These are phyloP conservation scores for Eubasilissa splendida DNA, from an alignment of 2,888 invertebrate genomes.

Conservation along the genomic window DNA sequence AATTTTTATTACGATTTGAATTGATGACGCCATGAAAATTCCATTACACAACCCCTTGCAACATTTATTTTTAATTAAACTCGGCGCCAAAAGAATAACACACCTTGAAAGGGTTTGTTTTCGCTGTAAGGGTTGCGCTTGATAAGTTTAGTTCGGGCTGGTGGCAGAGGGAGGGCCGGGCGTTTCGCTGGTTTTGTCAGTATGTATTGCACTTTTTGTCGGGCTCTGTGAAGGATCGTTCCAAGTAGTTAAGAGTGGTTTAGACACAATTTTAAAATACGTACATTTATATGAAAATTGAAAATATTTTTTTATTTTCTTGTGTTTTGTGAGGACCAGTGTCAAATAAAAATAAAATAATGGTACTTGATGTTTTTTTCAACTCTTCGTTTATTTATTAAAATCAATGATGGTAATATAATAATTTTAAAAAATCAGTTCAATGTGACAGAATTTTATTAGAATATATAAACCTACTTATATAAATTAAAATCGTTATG, in stretches of 20 bases:
- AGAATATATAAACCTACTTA: too few species aligned
- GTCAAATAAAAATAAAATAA: too few species aligned
- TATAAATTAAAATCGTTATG: too few species aligned
- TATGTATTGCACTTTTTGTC: conserved; percentile 14
- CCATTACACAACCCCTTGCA: conserved; percentile 32
- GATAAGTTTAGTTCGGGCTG: conserved; percentile 4
- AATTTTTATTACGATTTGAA: conserved; percentile 36
- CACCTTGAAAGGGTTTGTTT: conserved; percentile 43
- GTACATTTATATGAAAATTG: too few species aligned
- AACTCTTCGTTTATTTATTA: too few species aligned
- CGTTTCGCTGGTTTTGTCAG: conserved; percentile 6
- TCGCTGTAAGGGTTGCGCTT: conserved; percentile 20
- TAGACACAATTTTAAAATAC: too few species aligned
- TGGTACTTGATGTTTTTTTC: too few species aligned
- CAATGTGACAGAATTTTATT: too few species aligned
- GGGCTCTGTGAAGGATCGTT: conserved; percentile 1
- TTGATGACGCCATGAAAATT: conserved; percentile 35
- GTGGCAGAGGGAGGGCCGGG: background rate
- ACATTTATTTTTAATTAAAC: conserved; percentile 51
- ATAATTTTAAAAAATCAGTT: too few species aligned
- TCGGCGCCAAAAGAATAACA: conserved; percentile 45
- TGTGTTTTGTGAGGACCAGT: too few species aligned
- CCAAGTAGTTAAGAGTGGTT: background rate
- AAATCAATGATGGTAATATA: too few species aligned
- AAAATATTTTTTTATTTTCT: too few species aligned